Evolutionary conservation across 2,888 invertebrate species (phyloP).

Genomic region (Platynereis dumerilii): DNA sequence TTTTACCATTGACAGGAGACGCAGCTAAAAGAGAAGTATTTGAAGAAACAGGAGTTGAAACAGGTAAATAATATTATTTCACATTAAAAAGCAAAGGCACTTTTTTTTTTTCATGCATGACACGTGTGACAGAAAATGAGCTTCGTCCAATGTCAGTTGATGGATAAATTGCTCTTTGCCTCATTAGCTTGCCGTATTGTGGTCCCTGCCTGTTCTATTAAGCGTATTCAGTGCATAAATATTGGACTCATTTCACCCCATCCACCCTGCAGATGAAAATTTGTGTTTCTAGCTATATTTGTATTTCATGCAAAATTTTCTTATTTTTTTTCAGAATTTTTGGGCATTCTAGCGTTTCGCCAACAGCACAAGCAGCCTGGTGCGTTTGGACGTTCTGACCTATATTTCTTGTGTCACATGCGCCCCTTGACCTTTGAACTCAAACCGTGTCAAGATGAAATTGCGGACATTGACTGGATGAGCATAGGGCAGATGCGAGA

Average conservation of each 20-base stretch:
- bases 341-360: constrained; percentile 53
- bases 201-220: too few species aligned
- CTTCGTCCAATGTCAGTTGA: too few species aligned
- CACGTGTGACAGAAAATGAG: too few species aligned
- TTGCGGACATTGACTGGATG: constrained; percentile 55
- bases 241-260: too few species aligned
- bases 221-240: too few species aligned
- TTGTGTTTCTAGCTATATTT: too few species aligned
- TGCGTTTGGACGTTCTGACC: constrained; percentile 59
- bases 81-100: too few species aligned
- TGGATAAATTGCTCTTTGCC: too few species aligned
- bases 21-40: constrained; percentile 56
- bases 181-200: too few species aligned
- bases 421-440: constrained; percentile 51
- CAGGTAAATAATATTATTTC: constrained; percentile 39
- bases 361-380: constrained; percentile 58
- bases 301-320: too few species aligned
- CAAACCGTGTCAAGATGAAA: constrained; percentile 49
- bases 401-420: constrained; percentile 57
- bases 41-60: constrained; percentile 58
- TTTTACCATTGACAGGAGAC: constrained; percentile 40
- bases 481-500: constrained; percentile 42
- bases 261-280: too few species aligned
- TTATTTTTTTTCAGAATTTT: constrained; percentile 48
- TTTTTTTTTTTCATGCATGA: too few species aligned